Conservation (phyloP, 2,113 vertebrate genomes). For the Hippocampus comes region DNA sequence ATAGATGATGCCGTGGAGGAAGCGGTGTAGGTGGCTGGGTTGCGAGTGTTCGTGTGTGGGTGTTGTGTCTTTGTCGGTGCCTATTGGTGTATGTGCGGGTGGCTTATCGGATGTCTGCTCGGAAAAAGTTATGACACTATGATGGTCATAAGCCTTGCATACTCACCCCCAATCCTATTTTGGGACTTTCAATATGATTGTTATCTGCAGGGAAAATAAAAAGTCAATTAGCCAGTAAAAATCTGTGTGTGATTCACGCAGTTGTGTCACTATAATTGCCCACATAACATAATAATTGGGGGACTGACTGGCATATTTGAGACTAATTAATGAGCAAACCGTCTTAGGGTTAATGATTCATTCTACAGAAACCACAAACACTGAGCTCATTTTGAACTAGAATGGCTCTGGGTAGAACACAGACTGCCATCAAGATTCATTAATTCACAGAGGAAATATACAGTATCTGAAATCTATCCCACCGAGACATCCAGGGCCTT, state of each 20-base stretch:
- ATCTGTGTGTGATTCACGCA: not conserved
- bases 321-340: not conserved
- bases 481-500: too few species aligned
- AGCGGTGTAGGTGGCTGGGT: slow-evolving; percentile 10
- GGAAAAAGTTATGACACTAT: slow-evolving; percentile 25
- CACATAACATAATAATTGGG: not conserved
- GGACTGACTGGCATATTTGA: not conserved
- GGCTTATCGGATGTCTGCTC: slow-evolving; percentile 12
- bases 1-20: slow-evolving; percentile 14
- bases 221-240: not conserved
- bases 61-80: not conserved
- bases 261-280: not conserved
- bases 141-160: slow-evolving; percentile 15
- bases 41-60: slow-evolving; percentile 8
- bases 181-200: not conserved
- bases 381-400: not conserved
- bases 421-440: too few species aligned
- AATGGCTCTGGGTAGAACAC: not conserved
- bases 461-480: too few species aligned
- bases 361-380: not conserved
- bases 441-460: too few species aligned
- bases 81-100: slow-evolving; percentile 3
- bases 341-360: not conserved
- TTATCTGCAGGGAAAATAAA: slow-evolving; percentile 2
- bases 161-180: slow-evolving; percentile 12